Percentiles rank a stretch among this genome's conserved stretches.
These are phyloP conservation scores for Heliconius hortense DNA, from an alignment of 2,888 invertebrate species.

Conservation along the genomic window DNA sequence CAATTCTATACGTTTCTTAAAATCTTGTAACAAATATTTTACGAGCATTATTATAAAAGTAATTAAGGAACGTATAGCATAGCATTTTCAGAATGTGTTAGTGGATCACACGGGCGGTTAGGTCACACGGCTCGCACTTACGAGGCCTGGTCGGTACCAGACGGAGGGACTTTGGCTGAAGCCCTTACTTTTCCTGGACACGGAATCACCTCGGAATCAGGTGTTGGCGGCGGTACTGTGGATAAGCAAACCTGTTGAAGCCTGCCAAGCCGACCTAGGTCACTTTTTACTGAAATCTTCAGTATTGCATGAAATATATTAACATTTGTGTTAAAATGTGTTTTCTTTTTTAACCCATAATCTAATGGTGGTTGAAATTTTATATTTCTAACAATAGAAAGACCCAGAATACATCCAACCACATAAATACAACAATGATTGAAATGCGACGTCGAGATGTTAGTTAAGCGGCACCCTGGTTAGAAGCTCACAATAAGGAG, in stretches of 20 bases:
- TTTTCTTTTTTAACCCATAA: not conserved
- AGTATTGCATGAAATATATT: not conserved
- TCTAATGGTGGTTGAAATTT: not conserved
- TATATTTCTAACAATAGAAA: conserved; percentile 22
- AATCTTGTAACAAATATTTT: not conserved
- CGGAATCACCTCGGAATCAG: conserved; percentile 66
- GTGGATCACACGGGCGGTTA: conserved; percentile 48
- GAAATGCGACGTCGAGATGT: conserved; percentile 24
- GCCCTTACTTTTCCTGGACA: conserved; percentile 73
- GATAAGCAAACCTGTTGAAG: conserved; percentile 53
- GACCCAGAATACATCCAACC: conserved; percentile 10
- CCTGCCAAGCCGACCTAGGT: conserved; percentile 25
- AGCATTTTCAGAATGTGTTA: conserved; percentile 36
- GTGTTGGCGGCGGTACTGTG: conserved; percentile 57
- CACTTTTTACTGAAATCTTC: conserved; percentile 17
- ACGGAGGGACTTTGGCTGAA: conserved; percentile 60
- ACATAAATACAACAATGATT: conserved; percentile 28
- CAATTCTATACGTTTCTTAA: conserved; percentile 14
- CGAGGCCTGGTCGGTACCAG: conserved; percentile 58
- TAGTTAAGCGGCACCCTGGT: conserved; percentile 47
- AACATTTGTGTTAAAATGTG: not conserved
- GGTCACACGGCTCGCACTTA: conserved; percentile 61
- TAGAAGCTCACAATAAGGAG: conserved; percentile 66
- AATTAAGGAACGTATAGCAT: conserved; percentile 6
- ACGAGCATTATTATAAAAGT: not conserved